A percentile compares a stretch with the other conserved stretches of the same genome.
Evolutionary conservation across 1,140 invertebrate genomes (phyloP).

Genomic region (Bombus pyrosoma): DNA sequence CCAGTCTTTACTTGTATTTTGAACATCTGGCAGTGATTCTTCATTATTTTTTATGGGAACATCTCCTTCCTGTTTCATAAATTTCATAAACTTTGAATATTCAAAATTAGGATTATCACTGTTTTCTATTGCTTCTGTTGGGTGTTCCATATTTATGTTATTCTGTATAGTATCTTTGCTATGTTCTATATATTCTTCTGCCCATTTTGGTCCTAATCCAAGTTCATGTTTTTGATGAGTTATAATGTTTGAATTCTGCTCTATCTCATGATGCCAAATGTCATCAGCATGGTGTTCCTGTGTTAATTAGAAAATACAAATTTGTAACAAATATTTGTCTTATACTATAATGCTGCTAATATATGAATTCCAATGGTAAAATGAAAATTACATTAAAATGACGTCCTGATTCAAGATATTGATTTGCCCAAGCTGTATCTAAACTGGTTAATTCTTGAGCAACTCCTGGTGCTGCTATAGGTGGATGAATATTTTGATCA

Average conservation of each 20-base stretch:
- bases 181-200: slow-evolving; percentile 85
- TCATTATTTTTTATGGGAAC: slow-evolving; percentile 80
- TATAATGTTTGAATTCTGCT: slow-evolving; percentile 43
- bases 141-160: slow-evolving; percentile 50
- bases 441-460: slow-evolving; percentile 81
- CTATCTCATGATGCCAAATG: slow-evolving; percentile 76
- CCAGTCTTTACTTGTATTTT: slow-evolving; percentile 81
- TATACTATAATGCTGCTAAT: not conserved
- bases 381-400: slow-evolving; percentile 82
- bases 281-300: slow-evolving; percentile 77
- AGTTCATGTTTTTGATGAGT: slow-evolving; percentile 76
- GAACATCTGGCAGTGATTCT: slow-evolving; percentile 70
- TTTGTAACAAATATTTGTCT: not conserved
- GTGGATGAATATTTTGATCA: slow-evolving; percentile 82
- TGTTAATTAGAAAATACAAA: slow-evolving; percentile 22
- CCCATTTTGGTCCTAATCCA: slow-evolving; percentile 83
- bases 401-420: slow-evolving; percentile 83
- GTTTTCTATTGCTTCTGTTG: slow-evolving; percentile 80
- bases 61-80: slow-evolving; percentile 91
- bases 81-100: slow-evolving; percentile 93
- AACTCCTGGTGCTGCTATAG: slow-evolving; percentile 82
- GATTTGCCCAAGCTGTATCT: slow-evolving; percentile 84
- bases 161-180: slow-evolving; percentile 74
- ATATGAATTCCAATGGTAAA: not conserved
- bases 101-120: slow-evolving; percentile 87